Evolutionary conservation across 2,888 invertebrate species (phyloP).

Genomic region (Piscicola geometra): DNA sequence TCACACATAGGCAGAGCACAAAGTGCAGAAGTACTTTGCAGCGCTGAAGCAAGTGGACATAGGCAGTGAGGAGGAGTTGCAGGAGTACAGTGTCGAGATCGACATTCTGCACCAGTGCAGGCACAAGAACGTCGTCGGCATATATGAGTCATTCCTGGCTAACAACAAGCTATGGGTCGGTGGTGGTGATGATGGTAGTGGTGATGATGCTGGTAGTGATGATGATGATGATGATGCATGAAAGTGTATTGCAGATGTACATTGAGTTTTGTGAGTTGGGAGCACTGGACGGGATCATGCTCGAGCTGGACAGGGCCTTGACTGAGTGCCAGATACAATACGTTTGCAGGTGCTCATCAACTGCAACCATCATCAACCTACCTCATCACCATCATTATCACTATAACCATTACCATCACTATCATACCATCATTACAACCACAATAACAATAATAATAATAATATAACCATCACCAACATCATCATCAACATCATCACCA

Average conservation of each 20-base stretch:
- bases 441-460: not conserved
- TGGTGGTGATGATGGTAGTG: slow-evolving; percentile 1
- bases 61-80: slow-evolving; percentile 92
- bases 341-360: slow-evolving; percentile 67
- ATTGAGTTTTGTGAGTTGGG: slow-evolving; percentile 99
- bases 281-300: slow-evolving; percentile 97
- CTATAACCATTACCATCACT: no score
- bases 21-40: slow-evolving; percentile 64
- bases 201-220: not conserved
- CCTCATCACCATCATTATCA: no score
- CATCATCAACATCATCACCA: no score
- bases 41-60: slow-evolving; percentile 95
- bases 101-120: slow-evolving; percentile 92
- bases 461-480: not conserved
- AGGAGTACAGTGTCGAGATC: slow-evolving; percentile 97
- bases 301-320: slow-evolving; percentile 91
- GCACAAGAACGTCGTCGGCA: slow-evolving; percentile 88
- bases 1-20: slow-evolving; percentile 35
- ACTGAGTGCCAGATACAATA: slow-evolving; percentile 90
- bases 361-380: not conserved
- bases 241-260: slow-evolving; percentile 70
- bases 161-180: slow-evolving; percentile 86
- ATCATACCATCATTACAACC: no score
- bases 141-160: slow-evolving; percentile 90
- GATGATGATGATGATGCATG: no score